Percentiles rank a stretch among this genome's conserved stretches.
phyloP scores from a whole-genome alignment of 2,797 vertebrate genomes.

The Brachymystax lenok region DNA sequence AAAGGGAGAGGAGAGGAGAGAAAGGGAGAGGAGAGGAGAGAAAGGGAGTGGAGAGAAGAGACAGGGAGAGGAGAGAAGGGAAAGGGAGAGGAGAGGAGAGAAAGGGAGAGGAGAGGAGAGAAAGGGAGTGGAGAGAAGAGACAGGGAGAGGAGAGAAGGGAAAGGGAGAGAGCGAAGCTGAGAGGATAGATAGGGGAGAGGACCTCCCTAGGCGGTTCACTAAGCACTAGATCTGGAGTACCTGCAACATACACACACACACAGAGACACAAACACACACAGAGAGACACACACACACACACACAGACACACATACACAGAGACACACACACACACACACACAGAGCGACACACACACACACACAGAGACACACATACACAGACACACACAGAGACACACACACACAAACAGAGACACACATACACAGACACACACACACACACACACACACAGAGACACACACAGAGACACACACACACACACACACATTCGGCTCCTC shows the following conservation, averaged over 20 bases:
- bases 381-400: too few relatives aligned
- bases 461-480: neutral
- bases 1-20: neutral
- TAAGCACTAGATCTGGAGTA: neutral
- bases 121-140: neutral
- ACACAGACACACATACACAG: neutral
- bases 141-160: neutral
- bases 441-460: neutral
- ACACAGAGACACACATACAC: neutral
- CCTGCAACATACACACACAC: conserved; percentile 5
- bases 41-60: neutral
- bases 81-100: neutral
- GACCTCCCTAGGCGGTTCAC: neutral
- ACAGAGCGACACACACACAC: neutral
- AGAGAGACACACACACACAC: neutral
- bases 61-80: neutral
- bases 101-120: neutral
- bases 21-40: too few relatives aligned
- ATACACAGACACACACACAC: neutral
- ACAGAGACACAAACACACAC: neutral
- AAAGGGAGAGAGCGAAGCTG: too few relatives aligned
- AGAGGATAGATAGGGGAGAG: neutral
- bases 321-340: neutral
- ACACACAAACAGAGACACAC: neutral
- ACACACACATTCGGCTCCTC: neutral